phyloP scores from a whole-genome alignment of 2,113 vertebrate genomes.

The Rhynchomys soricoides region DNA sequence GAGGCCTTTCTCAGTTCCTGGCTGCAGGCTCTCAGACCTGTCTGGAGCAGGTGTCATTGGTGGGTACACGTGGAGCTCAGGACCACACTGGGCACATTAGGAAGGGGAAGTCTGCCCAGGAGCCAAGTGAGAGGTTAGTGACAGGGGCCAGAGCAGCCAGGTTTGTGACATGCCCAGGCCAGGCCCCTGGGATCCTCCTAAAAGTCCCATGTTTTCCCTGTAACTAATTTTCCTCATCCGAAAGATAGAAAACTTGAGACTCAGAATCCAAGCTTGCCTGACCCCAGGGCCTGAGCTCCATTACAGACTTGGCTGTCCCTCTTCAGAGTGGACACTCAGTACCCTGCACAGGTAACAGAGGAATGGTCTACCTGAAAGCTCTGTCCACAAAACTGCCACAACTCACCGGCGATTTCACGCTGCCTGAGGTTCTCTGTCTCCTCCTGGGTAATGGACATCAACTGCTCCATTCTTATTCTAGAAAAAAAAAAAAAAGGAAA shows the following conservation, averaged over 20 bases:
- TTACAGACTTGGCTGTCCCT: background rate
- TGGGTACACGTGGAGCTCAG: background rate
- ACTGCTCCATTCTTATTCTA: constrained; percentile 95
- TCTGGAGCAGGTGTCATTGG: background rate
- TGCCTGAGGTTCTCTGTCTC: constrained; percentile 92
- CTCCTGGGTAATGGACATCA: constrained; percentile 96
- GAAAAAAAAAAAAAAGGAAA: background rate
- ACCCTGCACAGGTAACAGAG: background rate
- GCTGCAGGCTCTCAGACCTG: background rate
- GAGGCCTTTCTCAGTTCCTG: background rate
- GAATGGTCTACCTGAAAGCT: rapidly evolving
- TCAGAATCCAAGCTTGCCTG: background rate
- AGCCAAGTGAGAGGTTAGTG: too few species aligned
- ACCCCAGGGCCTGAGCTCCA: background rate
- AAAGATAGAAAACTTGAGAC: background rate
- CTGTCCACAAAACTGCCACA: background rate
- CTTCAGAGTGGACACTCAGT: too few species aligned
- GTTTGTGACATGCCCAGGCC: background rate
- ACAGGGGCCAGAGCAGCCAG: background rate
- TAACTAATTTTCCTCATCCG: background rate
- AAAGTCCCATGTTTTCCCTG: background rate
- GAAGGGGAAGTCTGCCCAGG: background rate
- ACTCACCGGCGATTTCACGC: constrained; percentile 94
- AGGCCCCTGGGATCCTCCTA: background rate
- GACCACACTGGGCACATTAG: background rate